Base-by-base conservation (phyloP, 53 echinoderm and acorn worm genomes). In the Hippasteria phrygiana region DNA sequence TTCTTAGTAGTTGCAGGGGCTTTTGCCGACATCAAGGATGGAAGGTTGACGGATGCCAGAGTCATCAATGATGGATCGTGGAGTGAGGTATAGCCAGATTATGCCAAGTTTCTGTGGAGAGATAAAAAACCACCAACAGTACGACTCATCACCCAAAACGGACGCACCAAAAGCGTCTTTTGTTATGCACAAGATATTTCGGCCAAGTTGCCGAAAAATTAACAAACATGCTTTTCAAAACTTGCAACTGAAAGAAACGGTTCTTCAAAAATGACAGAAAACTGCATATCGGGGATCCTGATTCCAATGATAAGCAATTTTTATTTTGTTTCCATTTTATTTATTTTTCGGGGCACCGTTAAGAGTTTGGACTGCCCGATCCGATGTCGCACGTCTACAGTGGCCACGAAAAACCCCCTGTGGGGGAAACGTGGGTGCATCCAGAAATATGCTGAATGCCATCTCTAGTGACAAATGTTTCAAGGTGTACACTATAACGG, bases 361-460 rank as follows among this genome's bases (percentile, higher is more conserved):
- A 5, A 42, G 14, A 3, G 47, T 18, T n/a, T 14, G 0, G 22
- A 28, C 13, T 35, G 24, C n/a, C n/a, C 55, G 1, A 4, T 6
- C 36, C 28, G 39, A 62, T 36, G 80, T 28, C 32, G 28, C 24
- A 34, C 62, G 40, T 42, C 62, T 4, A 28, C 22, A 24, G 63
- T 56, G 80, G 80, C 59, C 56, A 79, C 51, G 59, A 79, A 77
- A 77, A 77, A 79, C 33, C 56, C 38, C 80, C 80, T 50, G 50
- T 77, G 33, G 56, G 50, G 81, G 41, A 80, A 80, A 80, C 62
- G 81, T 80, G 81, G 63, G 63, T 62, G 63, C 63, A 80, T 62
- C 64, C 63, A 89, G 71, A 88, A 80, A 24, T 64, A 55, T 20
- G 89, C 26, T 1, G 79, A 69, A 11, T 51, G 29, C 89, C 89